These are phyloP conservation scores for Scelioninae gen. 2 DNA, from an alignment of 2,888 invertebrate genomes.

Conservation along the genomic window DNA sequence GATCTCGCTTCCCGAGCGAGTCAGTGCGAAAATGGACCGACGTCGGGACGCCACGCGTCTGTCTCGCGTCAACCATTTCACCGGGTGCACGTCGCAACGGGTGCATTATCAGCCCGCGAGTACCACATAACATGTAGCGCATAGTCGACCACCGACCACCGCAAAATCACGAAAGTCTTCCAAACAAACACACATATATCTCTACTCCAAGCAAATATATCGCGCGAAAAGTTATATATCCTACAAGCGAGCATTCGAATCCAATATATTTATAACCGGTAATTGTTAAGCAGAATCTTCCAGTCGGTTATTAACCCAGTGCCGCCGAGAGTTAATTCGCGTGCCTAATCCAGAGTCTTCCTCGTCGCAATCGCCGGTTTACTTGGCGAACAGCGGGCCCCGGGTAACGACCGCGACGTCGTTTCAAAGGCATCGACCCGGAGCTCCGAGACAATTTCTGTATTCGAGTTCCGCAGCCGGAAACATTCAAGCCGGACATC, in stretches of 20 bases:
- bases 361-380: constrained; percentile 26
- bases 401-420: constrained; percentile 2
- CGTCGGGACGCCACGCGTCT: constrained; percentile 70
- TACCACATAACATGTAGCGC: constrained; percentile 62
- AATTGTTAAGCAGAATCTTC: constrained; percentile 5
- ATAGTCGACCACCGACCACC: constrained; percentile 33
- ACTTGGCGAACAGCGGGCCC: background rate
- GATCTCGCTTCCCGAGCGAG: constrained; percentile 61
- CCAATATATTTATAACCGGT: constrained; percentile 10
- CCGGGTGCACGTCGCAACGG: constrained; percentile 50
- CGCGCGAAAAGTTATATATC: constrained; percentile 31
- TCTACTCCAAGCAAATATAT: constrained; percentile 30
- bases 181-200: constrained; percentile 62
- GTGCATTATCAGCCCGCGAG: constrained; percentile 19
- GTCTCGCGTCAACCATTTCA: constrained; percentile 46
- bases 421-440: constrained; percentile 20
- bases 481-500: background rate
- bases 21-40: constrained; percentile 73
- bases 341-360: constrained; percentile 73
- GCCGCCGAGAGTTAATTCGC: constrained; percentile 58
- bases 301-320: constrained; percentile 17
- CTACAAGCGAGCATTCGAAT: constrained; percentile 12
- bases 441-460: too few species aligned
- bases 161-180: constrained; percentile 74
- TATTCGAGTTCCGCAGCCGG: background rate